Evolutionary conservation across 2,888 invertebrate genomes (phyloP).

Genomic region (Toxonevra muliebris): DNA sequence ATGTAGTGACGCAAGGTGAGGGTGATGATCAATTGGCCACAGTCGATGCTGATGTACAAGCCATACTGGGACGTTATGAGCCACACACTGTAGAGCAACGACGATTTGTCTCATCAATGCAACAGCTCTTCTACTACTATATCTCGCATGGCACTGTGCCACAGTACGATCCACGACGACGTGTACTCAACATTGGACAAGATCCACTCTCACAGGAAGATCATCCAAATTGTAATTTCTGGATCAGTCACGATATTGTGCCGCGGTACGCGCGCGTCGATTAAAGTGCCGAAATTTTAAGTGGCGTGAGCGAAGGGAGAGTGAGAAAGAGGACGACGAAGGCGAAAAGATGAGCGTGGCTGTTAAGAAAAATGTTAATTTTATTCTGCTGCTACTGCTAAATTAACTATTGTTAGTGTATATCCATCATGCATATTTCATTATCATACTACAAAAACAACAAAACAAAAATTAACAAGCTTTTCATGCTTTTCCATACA

Average conservation of each 20-base stretch:
- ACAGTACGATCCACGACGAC: slow-evolving; percentile 69
- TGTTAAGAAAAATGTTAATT: slow-evolving; percentile 5
- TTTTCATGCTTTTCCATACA: slow-evolving; percentile 13
- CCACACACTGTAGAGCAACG: slow-evolving; percentile 78
- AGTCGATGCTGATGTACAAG: slow-evolving; percentile 77
- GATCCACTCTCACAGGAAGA: slow-evolving; percentile 73
- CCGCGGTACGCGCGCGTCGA: slow-evolving; percentile 80
- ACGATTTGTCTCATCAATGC: slow-evolving; percentile 80
- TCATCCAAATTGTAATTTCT: slow-evolving; percentile 79
- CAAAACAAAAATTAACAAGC: not conserved
- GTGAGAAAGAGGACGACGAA: not conserved
- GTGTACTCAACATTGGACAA: slow-evolving; percentile 76
- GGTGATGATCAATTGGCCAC: slow-evolving; percentile 67
- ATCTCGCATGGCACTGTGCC: slow-evolving; percentile 79
- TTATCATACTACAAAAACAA: slow-evolving; percentile 5
- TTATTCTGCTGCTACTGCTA: not conserved
- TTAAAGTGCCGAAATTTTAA: slow-evolving; percentile 64
- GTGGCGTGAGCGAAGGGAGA: not conserved
- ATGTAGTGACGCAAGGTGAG: slow-evolving; percentile 74
- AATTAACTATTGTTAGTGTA: not conserved
- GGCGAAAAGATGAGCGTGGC: not conserved
- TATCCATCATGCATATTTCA: not conserved
- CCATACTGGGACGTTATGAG: slow-evolving; percentile 81
- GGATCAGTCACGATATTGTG: slow-evolving; percentile 79
- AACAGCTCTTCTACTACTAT: slow-evolving; percentile 83